Evolutionary conservation across 2,797 vertebrate species (phyloP).

Genomic region (Rachycentron canadum): DNA sequence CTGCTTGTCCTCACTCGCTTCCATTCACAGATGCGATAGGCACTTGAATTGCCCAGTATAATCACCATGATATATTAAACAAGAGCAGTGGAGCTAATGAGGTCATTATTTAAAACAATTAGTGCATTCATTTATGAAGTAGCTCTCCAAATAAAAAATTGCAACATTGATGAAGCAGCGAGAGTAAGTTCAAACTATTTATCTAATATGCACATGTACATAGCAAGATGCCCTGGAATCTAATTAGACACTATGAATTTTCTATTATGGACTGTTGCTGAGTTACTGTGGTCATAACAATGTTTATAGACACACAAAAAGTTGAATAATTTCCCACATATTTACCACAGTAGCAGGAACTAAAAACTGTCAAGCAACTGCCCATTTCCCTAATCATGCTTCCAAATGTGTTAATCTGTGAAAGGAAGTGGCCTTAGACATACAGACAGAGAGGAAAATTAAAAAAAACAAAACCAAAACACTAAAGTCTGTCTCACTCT

Average conservation of each 20-base stretch:
- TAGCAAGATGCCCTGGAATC: slow-evolving; percentile 13
- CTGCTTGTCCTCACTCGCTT: slow-evolving; percentile 30
- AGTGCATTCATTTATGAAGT: slow-evolving; percentile 40
- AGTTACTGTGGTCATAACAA: not conserved
- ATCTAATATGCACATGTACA: slow-evolving; percentile 22
- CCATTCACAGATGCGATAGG: slow-evolving; percentile 52
- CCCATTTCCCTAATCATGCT: not conserved
- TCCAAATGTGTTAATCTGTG: slow-evolving; percentile 38
- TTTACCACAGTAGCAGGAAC: slow-evolving; percentile 2
- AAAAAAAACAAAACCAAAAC: slow-evolving; percentile 1
- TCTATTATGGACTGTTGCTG: not conserved
- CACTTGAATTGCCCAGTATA: slow-evolving; percentile 30
- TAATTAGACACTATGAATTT: slow-evolving; percentile 32
- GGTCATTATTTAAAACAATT: slow-evolving; percentile 49
- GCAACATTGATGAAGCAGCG: slow-evolving; percentile 32
- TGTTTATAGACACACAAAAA: slow-evolving; percentile 3
- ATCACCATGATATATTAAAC: slow-evolving; percentile 37
- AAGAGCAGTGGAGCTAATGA: slow-evolving; percentile 26
- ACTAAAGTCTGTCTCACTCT: slow-evolving; percentile 3
- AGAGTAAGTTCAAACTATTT: slow-evolving; percentile 17
- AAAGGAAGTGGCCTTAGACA: slow-evolving; percentile 30
- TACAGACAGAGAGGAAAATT: not conserved
- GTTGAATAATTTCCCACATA: not conserved
- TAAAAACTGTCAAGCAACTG: not conserved
- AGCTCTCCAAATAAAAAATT: slow-evolving; percentile 21